A percentile compares a stretch with the other conserved stretches of the same genome.
phyloP scores from a whole-genome alignment of 37 sponge, comb jelly and placozoan genomes.

The Geodia barretti region DNA sequence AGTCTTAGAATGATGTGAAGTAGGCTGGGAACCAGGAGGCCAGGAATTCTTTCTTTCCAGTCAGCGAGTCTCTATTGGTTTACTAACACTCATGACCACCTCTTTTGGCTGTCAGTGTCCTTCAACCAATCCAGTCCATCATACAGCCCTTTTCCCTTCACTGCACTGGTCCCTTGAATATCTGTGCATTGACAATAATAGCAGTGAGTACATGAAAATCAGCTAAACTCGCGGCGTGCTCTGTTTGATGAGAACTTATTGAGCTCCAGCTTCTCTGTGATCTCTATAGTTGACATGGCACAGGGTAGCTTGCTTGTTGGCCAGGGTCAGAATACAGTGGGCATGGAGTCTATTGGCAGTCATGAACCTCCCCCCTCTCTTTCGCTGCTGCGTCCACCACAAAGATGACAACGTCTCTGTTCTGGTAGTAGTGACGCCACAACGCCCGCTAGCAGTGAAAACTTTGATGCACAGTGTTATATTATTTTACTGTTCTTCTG shows the following conservation, averaged over 20 bases:
- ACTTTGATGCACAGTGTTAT: no score
- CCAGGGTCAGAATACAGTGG: conserved; percentile 50
- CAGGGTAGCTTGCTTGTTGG: conserved; percentile 85
- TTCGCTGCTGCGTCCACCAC: conserved; percentile 71
- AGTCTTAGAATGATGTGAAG: no score
- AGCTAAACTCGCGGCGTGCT: not conserved
- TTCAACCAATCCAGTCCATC: conserved; percentile 76
- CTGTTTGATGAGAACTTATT: not conserved
- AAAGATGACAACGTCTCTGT: conserved; percentile 62
- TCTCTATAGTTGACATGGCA: conserved; percentile 54
- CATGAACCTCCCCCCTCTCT: conserved; percentile 45
- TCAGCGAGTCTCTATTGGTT: conserved; percentile 40
- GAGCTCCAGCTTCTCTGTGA: conserved; percentile 47
- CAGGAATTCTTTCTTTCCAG: not conserved
- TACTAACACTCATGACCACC: conserved; percentile 34
- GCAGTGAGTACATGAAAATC: not conserved
- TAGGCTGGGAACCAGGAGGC: not conserved
- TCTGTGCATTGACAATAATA: conserved; percentile 27
- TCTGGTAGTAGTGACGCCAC: conserved; percentile 64
- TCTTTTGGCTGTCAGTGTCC: conserved; percentile 27
- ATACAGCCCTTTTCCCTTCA: conserved; percentile 77
- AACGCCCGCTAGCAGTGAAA: conserved; percentile 43
- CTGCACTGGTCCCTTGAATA: conserved; percentile 78
- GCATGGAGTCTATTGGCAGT: conserved; percentile 41
- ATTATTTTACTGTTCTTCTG: not conserved